Percentiles rank a stretch among this genome's conserved stretches.
These are phyloP conservation scores for Garrulus glandarius DNA, from an alignment of 2,797 vertebrate species.

Conservation along the genomic window DNA sequence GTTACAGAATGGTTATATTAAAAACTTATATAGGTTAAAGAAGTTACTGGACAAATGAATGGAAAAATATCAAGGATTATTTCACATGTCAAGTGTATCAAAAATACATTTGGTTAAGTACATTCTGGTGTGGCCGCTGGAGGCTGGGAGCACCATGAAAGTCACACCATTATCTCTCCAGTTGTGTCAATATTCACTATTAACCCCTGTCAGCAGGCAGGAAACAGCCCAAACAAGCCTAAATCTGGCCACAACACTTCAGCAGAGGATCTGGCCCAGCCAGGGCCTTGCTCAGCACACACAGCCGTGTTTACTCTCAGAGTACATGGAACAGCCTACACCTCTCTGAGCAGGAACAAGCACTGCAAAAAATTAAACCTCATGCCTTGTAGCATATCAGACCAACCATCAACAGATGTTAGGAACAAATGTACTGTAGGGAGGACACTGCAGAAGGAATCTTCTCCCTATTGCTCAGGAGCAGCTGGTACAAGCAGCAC, in stretches of 20 bases:
- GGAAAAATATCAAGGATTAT: background rate
- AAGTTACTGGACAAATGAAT: background rate
- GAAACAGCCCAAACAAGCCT: no score
- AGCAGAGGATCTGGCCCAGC: background rate
- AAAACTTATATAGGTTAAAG: no score
- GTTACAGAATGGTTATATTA: background rate
- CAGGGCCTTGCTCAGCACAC: background rate
- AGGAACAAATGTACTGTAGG: background rate
- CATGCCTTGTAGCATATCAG: background rate
- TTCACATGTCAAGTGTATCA: background rate
- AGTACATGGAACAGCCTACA: background rate
- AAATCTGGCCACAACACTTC: rapidly evolving
- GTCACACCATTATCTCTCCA: no score
- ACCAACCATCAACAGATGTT: background rate
- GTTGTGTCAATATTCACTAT: background rate
- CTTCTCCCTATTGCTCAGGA: background rate
- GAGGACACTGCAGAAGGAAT: background rate
- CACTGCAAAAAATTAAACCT: background rate
- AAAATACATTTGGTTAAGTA: background rate
- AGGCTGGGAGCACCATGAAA: background rate
- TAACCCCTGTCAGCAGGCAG: background rate
- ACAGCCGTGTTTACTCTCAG: background rate
- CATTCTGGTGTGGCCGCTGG: background rate
- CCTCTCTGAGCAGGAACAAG: background rate
- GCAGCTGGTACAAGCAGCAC: background rate